Evolutionary conservation across 2,797 vertebrate genomes (phyloP).

Genomic region (Crenuchus spilurus): DNA sequence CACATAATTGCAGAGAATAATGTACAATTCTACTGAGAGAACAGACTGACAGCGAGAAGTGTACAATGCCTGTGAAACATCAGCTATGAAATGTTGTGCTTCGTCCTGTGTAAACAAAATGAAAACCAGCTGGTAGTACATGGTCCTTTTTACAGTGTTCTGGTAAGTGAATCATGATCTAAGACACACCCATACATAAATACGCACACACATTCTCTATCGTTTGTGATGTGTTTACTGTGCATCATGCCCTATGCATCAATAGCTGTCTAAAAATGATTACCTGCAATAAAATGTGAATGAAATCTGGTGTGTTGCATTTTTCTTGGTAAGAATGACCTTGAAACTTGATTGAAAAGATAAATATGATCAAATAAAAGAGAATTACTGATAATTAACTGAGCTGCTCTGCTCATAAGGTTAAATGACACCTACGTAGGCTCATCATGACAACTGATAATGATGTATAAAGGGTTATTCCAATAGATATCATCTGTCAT

Average conservation of each 20-base stretch:
- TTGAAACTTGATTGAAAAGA: background rate
- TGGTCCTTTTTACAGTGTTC: background rate
- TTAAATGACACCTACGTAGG: too few relatives aligned
- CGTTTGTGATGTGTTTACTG: background rate
- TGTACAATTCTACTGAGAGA: background rate
- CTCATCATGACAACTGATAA: too few relatives aligned
- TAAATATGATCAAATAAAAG: too few relatives aligned
- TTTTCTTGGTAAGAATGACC: background rate
- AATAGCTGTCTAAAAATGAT: conserved; percentile 1
- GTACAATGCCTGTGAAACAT: background rate
- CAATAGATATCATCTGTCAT: too few relatives aligned
- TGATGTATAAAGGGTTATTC: too few relatives aligned
- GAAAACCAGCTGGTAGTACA: background rate
- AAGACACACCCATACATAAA: background rate
- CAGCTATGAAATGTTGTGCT: background rate
- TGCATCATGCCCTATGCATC: background rate
- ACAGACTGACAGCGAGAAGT: background rate
- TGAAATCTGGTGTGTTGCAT: background rate
- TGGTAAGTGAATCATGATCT: background rate
- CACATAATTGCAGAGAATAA: background rate
- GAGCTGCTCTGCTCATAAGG: too few relatives aligned
- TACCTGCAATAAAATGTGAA: background rate
- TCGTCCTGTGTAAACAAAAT: background rate
- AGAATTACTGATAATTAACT: too few relatives aligned
- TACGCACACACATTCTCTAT: background rate